These are phyloP conservation scores for Pristionchus maxplancki DNA, from an alignment of 2,888 invertebrate genomes.

Conservation along the genomic window DNA sequence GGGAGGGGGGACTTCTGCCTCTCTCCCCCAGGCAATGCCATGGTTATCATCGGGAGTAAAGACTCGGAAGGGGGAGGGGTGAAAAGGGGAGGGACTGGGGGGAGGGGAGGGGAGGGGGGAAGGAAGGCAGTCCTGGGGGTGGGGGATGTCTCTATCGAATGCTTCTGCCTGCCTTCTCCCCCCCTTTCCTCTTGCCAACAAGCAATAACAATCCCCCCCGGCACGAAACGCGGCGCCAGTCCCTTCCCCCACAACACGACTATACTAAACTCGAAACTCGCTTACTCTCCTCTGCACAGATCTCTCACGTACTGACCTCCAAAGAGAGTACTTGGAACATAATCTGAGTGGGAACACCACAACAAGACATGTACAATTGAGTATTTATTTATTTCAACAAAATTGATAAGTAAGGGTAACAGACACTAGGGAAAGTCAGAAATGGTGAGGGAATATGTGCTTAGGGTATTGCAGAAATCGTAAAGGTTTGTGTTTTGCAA, in stretches of 20 bases:
- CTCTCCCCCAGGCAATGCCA: not conserved
- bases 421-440: not conserved
- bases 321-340: not conserved
- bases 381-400: not conserved
- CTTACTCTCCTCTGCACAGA: not conserved
- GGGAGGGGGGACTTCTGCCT: not conserved
- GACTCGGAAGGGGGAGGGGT: not conserved
- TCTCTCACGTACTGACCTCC: not conserved
- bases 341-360: not conserved
- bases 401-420: constrained; percentile 13
- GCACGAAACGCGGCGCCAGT: constrained; percentile 13
- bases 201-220: constrained; percentile 36
- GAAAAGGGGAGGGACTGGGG: not conserved
- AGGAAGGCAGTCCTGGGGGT: not conserved
- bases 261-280: not conserved
- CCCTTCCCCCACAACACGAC: not conserved
- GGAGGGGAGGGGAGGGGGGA: not conserved
- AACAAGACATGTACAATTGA: not conserved
- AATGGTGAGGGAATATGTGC: not conserved
- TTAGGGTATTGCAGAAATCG: not conserved
- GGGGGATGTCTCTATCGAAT: constrained; percentile 11
- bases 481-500: not conserved
- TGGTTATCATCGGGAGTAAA: not conserved
- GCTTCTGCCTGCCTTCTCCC: not conserved
- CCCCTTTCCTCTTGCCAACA: not conserved